Evolutionary conservation across 2,888 invertebrate species (phyloP), one percentile per base, ranked within the genome.

Genomic region (Drosophila pegasa): DNA sequence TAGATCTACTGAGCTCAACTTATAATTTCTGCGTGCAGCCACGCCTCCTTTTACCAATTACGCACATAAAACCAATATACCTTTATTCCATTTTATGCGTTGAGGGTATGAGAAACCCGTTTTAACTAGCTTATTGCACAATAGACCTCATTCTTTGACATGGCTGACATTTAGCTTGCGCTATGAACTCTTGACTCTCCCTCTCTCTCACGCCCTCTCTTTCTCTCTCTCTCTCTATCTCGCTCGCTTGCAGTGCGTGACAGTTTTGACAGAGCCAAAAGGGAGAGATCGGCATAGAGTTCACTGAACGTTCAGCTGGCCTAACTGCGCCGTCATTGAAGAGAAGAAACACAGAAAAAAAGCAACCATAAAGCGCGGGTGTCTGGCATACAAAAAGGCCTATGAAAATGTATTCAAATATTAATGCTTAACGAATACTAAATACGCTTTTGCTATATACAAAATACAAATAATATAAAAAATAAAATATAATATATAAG

Each of bases 81-180:
- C 45, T 10, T 0, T 2, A 10, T 27, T 5, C 2, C 27, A 16
- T 5, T 7, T 12, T 27, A 12, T 20, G 16, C 5, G 2, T 14
- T 29, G 29, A 29, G 20, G 31, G 20, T 9, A 48, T 20, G 16
- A 22, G 29, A 50, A 76, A 81, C 74, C 71, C 59, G 81, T 82
- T 82, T 82, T 82, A 60, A 66, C 58, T 69, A 48, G 57, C 79
- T 65, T 59, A 84, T 82, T 82, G 81, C 81, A 81, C 81, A 78
- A 79, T 72, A 81, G 81, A 81, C 81, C 76, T 67, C 71, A 72
- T 79, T 82, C 78, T 82, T 51, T 72, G 66, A 68, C 83, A 75
- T 75, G 66, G 65, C 73, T 74, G 79, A 64, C 74, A 79, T 76
- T 82, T 81, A 84, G 71, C 71, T 72, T 81, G 48, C 52, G 67